Base-by-base conservation (phyloP, 2,888 invertebrate genomes). In the Campaea margaritaria region DNA sequence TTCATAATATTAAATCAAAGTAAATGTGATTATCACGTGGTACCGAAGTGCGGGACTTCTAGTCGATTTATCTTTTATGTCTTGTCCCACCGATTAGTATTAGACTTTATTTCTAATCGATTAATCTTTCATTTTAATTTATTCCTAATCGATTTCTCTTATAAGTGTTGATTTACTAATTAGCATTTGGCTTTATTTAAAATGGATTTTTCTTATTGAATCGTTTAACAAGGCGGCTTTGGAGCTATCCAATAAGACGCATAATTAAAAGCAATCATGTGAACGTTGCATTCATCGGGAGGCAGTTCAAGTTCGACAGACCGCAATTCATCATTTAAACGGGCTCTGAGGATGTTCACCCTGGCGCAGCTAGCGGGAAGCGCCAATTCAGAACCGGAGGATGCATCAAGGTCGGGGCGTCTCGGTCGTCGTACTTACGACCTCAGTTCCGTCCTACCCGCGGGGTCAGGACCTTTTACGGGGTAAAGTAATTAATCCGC, bases 341-440 rank as follows among this genome's bases (percentile, higher is more conserved):
- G 74, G 74, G 66, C 74, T 73, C 69, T 67, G 75, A 83, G 84
- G 78, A 78, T 85, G 74, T 85, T 86, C 83, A 87, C 86, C 86
- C 82, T 81, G 75, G 59, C 67, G 65, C 68, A 68, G 66, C 58
- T 73, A 76, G 78, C 78, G 80, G 83, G 85, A 83, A 84, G 73
- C 76, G 74, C 66, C 74, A 74, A 78, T 76, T 81, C 75, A 76
- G 75, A 77, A 73, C 71, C 75, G 72, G 77, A 85, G 82, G 87
- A 87, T 86, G 80, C 81, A 78, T 76, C 85, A 89, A 91, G 87
- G 87, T 86, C 86, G 79, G 81, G 78, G 79, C 83, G 84, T 81
- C 79, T 79, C 84, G 87, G 85, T 85, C 88, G 83, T 76, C 72
- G 87, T 74, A 79, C 88, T 75, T 70, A 68, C 80, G 86, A 85